Base-by-base conservation (phyloP, 1,140 invertebrate species). In the Drosophila neocordata region DNA sequence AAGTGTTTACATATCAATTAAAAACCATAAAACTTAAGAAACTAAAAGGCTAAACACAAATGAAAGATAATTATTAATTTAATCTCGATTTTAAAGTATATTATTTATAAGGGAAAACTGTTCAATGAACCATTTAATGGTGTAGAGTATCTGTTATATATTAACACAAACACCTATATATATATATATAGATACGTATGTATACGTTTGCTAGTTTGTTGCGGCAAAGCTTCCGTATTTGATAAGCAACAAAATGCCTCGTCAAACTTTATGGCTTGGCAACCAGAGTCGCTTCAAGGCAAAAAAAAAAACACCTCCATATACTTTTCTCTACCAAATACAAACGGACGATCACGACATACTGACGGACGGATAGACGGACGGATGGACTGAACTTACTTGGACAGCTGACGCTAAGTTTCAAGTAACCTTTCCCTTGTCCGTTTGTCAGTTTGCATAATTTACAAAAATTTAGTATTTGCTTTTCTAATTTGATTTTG, bases 401-500 rank as follows among this genome's bases (percentile, higher is more conserved):
- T 8, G 2, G 12, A 9, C 61, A 38, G 48, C 38, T 44, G 6
- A 15, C n/a, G 18, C n/a, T 34, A 48, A 41, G 34, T 24, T 27
- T 48, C 20, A 34, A 57, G 48, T 67, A 58, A 35, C 31, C 72
- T 48, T 65, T 62, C 57, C 24, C 61, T 59, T 69, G 65, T 24
- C 48, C 58, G 52, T 8, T 41, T 13, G 8, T 24, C 44, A 8
- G 34, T 35, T 48, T 53, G 73, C 66, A 85, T 81, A 87, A 74
- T 77, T 81, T 80, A 44, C 63, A 80, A 76, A 77, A 31, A 31
- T 83, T 68, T 74, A 44, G 62, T 87, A 87, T 87, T 82, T 79
- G 71, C 64, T 81, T 85, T 80, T 80, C 73, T 81, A 87, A 87
- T 87, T 81, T 74, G 77, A 84, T 85, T 85, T 74, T 15, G 67